A percentile compares a stretch with the other conserved stretches of the same genome.
These are phyloP conservation scores for Manis javanica DNA, from an alignment of 2,797 vertebrate species.

Conservation along the genomic window DNA sequence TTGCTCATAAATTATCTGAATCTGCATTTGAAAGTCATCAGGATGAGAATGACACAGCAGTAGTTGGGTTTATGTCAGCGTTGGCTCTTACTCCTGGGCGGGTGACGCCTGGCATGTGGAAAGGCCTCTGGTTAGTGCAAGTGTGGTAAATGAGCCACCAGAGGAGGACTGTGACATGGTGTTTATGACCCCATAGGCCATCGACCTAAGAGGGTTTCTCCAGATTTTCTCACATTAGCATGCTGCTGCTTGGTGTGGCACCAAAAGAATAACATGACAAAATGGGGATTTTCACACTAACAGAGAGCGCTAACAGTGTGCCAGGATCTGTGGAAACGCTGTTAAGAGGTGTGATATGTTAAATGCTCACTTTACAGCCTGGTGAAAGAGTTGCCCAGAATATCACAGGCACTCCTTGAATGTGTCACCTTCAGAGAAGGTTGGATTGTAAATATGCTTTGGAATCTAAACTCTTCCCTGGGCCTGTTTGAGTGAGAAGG, in stretches of 20 bases:
- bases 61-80: neutral
- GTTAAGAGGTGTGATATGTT: neutral
- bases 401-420: neutral
- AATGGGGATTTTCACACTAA: slow-evolving; percentile 60
- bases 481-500: neutral
- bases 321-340: neutral
- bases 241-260: slow-evolving; percentile 22
- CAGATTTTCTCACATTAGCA: slow-evolving; percentile 55
- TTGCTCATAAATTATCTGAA: neutral
- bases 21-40: neutral
- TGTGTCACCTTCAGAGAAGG: slow-evolving; percentile 35
- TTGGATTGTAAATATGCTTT: slow-evolving; percentile 36
- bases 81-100: neutral
- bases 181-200: slow-evolving; percentile 32
- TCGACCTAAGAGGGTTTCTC: slow-evolving; percentile 40
- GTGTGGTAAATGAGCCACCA: neutral
- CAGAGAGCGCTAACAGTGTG: neutral
- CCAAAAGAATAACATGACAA: neutral
- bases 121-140: neutral
- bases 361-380: slow-evolving; percentile 54
- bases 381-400: neutral
- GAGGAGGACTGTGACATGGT: neutral
- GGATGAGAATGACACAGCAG: neutral
- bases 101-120: neutral
- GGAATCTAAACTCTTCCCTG: slow-evolving; percentile 7